Evolutionary conservation across 1,140 invertebrate species (phyloP).

Genomic region (Cydia amplana): DNA sequence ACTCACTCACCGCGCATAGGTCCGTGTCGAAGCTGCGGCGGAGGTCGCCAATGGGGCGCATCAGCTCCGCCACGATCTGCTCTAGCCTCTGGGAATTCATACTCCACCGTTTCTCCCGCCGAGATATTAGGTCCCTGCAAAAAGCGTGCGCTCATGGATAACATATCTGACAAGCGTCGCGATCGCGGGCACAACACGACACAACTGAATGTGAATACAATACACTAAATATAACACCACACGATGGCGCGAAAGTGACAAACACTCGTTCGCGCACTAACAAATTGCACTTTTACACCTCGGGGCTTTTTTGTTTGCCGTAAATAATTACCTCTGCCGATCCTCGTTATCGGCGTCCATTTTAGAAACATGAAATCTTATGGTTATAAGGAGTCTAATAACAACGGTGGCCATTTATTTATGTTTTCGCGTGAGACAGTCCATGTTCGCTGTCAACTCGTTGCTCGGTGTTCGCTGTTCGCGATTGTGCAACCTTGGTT

Average conservation of each 20-base stretch:
- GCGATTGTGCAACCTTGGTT: constrained; percentile 33
- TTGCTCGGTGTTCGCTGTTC: constrained; percentile 49
- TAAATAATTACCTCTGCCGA: constrained; percentile 55
- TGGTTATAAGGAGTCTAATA: constrained; percentile 72
- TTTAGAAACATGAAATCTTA: constrained; percentile 71
- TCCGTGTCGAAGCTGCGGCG: constrained; percentile 74
- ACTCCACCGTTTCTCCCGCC: constrained; percentile 69
- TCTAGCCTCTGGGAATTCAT: constrained; percentile 75
- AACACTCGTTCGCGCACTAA: not conserved
- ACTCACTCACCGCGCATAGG: constrained; percentile 70
- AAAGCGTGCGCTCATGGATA: constrained; percentile 63
- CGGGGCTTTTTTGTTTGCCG: not conserved
- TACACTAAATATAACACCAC: constrained; percentile 21
- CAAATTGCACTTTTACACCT: constrained; percentile 16
- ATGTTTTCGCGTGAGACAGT: constrained; percentile 70
- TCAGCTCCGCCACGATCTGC: constrained; percentile 74
- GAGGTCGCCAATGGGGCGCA: constrained; percentile 72
- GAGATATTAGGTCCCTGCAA: constrained; percentile 62
- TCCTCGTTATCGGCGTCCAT: constrained; percentile 67
- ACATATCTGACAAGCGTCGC: constrained; percentile 65
- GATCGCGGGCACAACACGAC: constrained; percentile 50
- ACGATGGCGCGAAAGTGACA: constrained; percentile 72
- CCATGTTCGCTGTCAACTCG: constrained; percentile 64
- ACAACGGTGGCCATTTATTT: constrained; percentile 78
- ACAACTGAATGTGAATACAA: constrained; percentile 46